Evolutionary conservation across 2,113 vertebrate species (phyloP).

Genomic region (Corythornis cristatus): DNA sequence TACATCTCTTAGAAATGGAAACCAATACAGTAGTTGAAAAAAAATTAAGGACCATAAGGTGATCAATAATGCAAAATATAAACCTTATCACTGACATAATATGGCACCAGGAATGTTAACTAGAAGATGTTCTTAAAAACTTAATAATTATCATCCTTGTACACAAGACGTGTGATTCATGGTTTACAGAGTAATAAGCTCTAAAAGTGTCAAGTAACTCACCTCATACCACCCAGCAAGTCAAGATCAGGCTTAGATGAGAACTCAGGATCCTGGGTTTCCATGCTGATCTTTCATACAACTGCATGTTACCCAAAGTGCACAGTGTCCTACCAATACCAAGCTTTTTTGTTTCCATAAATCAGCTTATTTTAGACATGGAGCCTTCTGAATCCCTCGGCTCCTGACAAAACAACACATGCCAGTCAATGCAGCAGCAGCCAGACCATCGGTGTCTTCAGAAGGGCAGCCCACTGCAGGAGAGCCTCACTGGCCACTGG

Average conservation of each 20-base stretch:
- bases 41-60: background rate
- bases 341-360: background rate
- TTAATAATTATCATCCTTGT: background rate
- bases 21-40: background rate
- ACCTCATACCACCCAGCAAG: background rate
- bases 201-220: background rate
- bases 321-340: background rate
- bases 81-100: background rate
- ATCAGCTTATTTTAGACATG: background rate
- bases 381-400: background rate
- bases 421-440: rapidly evolving
- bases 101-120: background rate
- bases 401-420: background rate
- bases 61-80: background rate
- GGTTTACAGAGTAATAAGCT: background rate
- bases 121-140: background rate
- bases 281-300: background rate
- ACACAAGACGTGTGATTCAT: background rate
- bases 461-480: background rate
- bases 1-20: background rate
- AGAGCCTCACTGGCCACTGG: background rate
- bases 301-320: rapidly evolving
- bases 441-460: background rate
- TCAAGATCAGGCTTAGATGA: background rate
- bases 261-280: background rate